These are phyloP conservation scores for Morelia viridis DNA, from an alignment of 2,797 vertebrate genomes.

Conservation along the genomic window DNA sequence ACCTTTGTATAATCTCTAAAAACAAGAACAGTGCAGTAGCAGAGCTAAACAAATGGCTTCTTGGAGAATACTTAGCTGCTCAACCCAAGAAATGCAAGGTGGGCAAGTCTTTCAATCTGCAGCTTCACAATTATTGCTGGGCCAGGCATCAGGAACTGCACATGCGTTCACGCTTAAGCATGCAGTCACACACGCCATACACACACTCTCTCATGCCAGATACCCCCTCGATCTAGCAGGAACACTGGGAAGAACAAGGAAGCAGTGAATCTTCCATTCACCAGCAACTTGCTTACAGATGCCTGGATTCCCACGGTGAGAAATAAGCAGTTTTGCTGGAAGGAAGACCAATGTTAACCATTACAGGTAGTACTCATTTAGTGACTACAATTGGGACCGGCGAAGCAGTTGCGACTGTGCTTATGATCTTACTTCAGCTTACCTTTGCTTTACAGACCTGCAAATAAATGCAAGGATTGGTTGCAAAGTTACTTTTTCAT, in stretches of 20 bases:
- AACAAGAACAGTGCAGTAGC: background rate
- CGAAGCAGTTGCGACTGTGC: background rate
- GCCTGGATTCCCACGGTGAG: background rate
- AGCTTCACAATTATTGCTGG: background rate
- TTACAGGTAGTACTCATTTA: background rate
- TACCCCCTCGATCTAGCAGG: background rate
- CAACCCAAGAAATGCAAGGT: background rate
- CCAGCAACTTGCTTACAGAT: background rate
- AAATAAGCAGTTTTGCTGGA: background rate
- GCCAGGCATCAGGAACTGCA: background rate
- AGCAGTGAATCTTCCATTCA: background rate
- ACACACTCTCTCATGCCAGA: background rate
- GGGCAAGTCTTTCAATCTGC: background rate
- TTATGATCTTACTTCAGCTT: background rate
- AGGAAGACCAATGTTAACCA: background rate
- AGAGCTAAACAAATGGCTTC: background rate
- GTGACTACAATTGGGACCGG: background rate
- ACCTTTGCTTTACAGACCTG: background rate
- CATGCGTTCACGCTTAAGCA: background rate
- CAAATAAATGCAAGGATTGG: background rate
- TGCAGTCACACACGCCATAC: background rate
- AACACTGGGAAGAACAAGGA: background rate
- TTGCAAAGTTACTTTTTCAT: background rate
- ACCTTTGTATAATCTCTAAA: background rate
- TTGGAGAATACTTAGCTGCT: background rate